A percentile compares a stretch with the other conserved stretches of the same genome.
phyloP scores from a whole-genome alignment of 2,888 invertebrate species.

The Teleiodes luculella region DNA sequence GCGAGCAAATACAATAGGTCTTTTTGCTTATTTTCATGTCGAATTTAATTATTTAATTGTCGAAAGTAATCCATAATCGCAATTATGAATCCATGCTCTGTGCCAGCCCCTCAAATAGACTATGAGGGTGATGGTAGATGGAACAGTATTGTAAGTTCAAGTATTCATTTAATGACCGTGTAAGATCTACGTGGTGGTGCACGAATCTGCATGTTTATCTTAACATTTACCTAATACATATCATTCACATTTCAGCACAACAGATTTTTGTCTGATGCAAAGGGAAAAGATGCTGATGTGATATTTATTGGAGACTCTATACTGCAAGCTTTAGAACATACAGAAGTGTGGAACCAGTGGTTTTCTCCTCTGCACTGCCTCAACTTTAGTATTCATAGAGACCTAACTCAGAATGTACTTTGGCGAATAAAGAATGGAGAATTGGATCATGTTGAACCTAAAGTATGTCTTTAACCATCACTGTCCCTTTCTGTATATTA shows the following conservation, averaged over 20 bases:
- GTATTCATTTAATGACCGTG: conserved; percentile 11
- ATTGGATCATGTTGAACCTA: conserved; percentile 91
- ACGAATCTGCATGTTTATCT: conserved; percentile 9
- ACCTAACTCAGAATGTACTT: conserved; percentile 91
- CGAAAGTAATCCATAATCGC: background rate
- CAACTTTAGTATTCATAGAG: conserved; percentile 93
- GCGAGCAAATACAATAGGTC: conserved; percentile 12
- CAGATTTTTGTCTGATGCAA: conserved; percentile 89
- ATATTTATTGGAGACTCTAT: conserved; percentile 95
- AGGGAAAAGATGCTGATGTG: conserved; percentile 94
- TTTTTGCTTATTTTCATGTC: conserved; percentile 28
- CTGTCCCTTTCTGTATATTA: too few species aligned
- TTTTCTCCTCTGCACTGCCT: conserved; percentile 95
- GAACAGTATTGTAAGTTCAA: conserved; percentile 83
- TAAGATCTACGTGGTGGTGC: conserved; percentile 27
- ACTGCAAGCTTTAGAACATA: conserved; percentile 88
- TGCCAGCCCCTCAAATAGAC: conserved; percentile 85
- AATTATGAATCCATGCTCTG: conserved; percentile 85
- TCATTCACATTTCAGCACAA: conserved; percentile 83
- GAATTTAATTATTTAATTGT: conserved; percentile 1
- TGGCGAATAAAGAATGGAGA: conserved; percentile 95
- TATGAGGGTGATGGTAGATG: conserved; percentile 91
- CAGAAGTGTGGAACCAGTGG: conserved; percentile 92
- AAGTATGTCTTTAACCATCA: conserved; percentile 75
- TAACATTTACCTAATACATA: background rate